These are phyloP conservation scores for Cromileptes altivelis DNA, from an alignment of 2,113 vertebrate genomes.

Conservation along the genomic window DNA sequence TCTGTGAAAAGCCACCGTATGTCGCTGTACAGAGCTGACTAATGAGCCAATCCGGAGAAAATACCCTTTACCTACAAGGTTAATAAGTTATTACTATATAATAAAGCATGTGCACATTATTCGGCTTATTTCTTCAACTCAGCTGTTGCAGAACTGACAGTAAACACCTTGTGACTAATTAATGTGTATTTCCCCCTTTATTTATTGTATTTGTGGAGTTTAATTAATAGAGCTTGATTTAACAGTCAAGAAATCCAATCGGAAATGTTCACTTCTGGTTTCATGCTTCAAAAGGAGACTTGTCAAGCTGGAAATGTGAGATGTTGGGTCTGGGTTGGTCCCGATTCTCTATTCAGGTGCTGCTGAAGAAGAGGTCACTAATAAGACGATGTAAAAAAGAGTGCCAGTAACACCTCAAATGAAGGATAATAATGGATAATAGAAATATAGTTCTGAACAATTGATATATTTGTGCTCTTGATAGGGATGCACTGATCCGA, in stretches of 20 bases:
- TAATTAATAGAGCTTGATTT: background rate
- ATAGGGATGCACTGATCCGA: no score
- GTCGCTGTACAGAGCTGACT: constrained; percentile 58
- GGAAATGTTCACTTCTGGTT: no score
- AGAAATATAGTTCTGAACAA: no score
- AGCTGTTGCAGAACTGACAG: constrained; percentile 48
- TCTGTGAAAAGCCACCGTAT: constrained; percentile 55
- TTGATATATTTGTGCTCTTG: no score
- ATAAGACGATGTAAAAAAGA: no score
- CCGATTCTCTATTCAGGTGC: no score
- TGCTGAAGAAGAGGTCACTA: no score
- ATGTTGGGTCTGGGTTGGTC: no score
- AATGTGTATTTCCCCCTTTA: background rate
- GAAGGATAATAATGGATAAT: no score
- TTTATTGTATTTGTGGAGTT: constrained; percentile 4
- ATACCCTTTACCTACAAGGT: constrained; percentile 78
- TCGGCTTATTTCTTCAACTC: constrained; percentile 36
- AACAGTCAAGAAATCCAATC: background rate
- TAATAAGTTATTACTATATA: constrained; percentile 82
- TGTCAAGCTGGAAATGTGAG: no score
- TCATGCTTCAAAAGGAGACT: no score
- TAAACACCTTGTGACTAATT: constrained; percentile 60
- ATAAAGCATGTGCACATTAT: constrained; percentile 69
- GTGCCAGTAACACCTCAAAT: no score
- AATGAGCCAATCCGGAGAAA: constrained; percentile 78